Evolutionary conservation across 2,113 vertebrate genomes (phyloP).

Genomic region (Trachemys scripta): DNA sequence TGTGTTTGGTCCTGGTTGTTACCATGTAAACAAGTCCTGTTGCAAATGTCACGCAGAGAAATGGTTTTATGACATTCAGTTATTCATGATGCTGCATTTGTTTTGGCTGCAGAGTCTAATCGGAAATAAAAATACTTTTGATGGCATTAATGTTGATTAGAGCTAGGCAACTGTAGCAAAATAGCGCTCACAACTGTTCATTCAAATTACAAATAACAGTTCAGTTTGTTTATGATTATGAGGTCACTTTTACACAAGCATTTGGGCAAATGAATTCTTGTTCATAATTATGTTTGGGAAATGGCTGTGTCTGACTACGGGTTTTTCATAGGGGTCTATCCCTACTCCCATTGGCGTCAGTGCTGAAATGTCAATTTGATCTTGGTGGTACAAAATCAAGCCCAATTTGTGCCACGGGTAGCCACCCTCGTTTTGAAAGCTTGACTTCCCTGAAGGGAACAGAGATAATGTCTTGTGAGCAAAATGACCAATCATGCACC

Average conservation of each 20-base stretch:
- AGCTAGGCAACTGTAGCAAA: neutral
- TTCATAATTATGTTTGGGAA: neutral
- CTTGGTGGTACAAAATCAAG: neutral
- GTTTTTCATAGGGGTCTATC: neutral
- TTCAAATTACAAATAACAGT: neutral
- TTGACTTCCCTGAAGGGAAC: neutral
- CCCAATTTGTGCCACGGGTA: neutral
- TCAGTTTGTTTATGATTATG: neutral
- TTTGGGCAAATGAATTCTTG: neutral
- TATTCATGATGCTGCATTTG: fast-evolving
- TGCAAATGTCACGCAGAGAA: neutral
- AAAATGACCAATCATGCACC: neutral
- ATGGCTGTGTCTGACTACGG: neutral
- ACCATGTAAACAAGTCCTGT: neutral
- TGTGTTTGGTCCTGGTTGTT: neutral
- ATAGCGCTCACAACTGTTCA: neutral
- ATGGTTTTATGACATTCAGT: fast-evolving
- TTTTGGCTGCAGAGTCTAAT: neutral
- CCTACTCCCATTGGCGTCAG: neutral
- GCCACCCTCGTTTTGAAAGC: neutral
- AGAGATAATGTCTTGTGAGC: neutral
- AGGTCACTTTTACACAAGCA: neutral
- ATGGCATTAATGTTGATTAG: neutral
- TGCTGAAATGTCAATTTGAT: neutral
- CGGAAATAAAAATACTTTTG: neutral